Evolutionary conservation across 2,113 vertebrate species (phyloP).

Genomic region (Nycticryphes semicollaris): DNA sequence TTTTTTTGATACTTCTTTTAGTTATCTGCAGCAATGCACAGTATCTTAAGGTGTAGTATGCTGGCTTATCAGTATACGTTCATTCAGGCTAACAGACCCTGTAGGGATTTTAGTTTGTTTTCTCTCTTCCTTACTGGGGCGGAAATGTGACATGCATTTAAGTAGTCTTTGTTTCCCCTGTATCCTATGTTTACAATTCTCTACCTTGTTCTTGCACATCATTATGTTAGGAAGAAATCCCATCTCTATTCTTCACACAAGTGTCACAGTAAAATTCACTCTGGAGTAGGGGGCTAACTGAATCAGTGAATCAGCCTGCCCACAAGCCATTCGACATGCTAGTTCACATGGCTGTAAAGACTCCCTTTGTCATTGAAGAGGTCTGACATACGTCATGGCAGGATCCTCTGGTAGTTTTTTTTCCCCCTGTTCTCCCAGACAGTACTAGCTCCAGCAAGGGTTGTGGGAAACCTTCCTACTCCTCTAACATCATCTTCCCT

Average conservation of each 20-base stretch:
- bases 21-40: not conserved
- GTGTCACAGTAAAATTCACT: not conserved
- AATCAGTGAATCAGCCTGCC: not conserved
- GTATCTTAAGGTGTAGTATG: rapidly evolving
- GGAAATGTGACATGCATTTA: not conserved
- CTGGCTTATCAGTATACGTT: not conserved
- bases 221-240: not conserved
- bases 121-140: not conserved
- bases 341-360: not conserved
- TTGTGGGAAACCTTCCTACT: not conserved
- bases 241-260: not conserved
- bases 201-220: not conserved
- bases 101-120: not conserved
- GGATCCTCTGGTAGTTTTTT: not conserved
- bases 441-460: not conserved
- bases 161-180: not conserved
- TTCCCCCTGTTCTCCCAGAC: not conserved
- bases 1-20: not conserved
- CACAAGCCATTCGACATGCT: not conserved
- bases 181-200: not conserved
- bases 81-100: not conserved
- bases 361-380: not conserved
- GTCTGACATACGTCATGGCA: not conserved
- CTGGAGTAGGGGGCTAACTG: not conserved
- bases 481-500: not conserved